These are phyloP conservation scores for Phasianus colchicus DNA, from an alignment of 2,113 vertebrate genomes.

Conservation along the genomic window DNA sequence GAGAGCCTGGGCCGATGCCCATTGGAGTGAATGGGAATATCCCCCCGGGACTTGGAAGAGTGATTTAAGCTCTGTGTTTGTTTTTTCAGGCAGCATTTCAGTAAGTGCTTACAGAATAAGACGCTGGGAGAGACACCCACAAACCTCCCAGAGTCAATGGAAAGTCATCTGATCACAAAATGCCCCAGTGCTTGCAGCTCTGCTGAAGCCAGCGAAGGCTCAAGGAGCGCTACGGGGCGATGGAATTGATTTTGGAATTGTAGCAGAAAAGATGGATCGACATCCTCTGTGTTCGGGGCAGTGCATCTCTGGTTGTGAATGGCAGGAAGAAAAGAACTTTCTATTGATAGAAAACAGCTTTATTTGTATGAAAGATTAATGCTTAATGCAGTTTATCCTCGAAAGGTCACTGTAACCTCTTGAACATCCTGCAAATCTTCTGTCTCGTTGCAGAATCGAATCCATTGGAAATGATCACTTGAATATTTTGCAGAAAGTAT, in stretches of 20 bases:
- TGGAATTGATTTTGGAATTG: neutral
- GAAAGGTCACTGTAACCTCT: neutral
- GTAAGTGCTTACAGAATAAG: neutral
- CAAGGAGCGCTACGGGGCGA: rapidly evolving
- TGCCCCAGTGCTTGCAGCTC: rapidly evolving
- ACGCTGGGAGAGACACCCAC: neutral
- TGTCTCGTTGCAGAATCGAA: neutral
- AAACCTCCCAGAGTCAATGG: neutral
- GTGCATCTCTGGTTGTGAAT: neutral
- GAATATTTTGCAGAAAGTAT: neutral
- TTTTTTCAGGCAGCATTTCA: constrained; percentile 22
- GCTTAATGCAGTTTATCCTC: neutral
- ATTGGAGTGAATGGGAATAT: neutral
- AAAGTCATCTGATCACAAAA: neutral
- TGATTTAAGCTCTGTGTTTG: neutral
- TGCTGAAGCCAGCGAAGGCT: neutral
- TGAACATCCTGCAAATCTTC: neutral
- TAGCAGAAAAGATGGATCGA: neutral
- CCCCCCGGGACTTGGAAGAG: neutral
- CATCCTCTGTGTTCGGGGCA: neutral
- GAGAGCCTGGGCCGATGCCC: neutral
- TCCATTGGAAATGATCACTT: neutral
- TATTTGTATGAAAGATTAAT: constrained; percentile 21
- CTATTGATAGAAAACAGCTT: neutral
- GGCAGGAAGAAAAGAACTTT: no score